phyloP scores from a whole-genome alignment of 2,797 vertebrate genomes.

The Agapornis canus region DNA sequence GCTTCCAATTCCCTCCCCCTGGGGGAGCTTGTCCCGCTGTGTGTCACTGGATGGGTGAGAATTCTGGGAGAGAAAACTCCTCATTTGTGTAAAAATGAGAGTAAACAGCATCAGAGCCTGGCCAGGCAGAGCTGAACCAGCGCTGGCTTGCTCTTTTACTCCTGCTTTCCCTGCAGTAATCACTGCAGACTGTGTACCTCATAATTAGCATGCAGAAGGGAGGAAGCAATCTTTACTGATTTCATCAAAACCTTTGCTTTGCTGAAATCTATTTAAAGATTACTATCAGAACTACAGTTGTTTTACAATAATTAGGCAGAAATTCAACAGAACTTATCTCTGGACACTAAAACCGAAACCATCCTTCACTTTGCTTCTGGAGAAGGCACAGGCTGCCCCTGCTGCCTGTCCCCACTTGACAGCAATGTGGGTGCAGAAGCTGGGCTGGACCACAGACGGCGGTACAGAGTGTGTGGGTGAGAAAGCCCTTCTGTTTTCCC shows the following conservation, averaged over 20 bases:
- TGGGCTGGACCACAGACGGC: not conserved
- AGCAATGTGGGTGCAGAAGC: fast-evolving
- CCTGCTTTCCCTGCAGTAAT: not conserved
- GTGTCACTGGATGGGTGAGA: not conserved
- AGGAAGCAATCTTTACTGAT: not conserved
- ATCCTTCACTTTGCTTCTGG: fast-evolving
- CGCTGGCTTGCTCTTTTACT: not conserved
- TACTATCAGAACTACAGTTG: not conserved
- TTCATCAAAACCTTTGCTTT: slow-evolving; percentile 16
- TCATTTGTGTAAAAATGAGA: not conserved
- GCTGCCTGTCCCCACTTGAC: not conserved
- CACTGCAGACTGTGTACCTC: not conserved
- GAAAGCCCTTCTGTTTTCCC: not conserved
- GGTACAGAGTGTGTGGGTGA: not conserved
- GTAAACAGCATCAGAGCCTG: not conserved
- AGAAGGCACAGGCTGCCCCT: not conserved
- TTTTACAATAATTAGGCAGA: not conserved
- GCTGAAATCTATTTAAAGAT: not conserved
- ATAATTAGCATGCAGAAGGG: not conserved
- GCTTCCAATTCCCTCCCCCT: not conserved
- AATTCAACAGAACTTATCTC: not conserved
- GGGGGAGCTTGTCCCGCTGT: fast-evolving
- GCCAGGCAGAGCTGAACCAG: not conserved
- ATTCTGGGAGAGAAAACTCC: not conserved
- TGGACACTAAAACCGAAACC: not conserved